Evolutionary conservation across 2,113 vertebrate genomes (phyloP), one percentile per base, ranked within the genome.

Genomic region (Pachypanchax playfairii): DNA sequence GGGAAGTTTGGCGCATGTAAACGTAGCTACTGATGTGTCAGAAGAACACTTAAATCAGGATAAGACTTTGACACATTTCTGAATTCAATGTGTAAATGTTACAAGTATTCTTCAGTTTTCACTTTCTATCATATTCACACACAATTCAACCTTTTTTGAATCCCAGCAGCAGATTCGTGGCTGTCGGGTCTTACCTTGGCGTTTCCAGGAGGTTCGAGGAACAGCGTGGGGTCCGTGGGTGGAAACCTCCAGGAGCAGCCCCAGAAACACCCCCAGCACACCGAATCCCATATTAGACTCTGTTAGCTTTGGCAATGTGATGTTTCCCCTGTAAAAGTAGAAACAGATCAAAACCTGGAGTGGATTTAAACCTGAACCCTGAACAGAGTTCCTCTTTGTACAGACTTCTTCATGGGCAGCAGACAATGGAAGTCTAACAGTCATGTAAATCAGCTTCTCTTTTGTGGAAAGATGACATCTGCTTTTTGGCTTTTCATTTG

Each of bases 121-220:
- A 31, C 11, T 57, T 29, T 10, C 1, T 22, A 6, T 12, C 7
- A 22, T 22, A 28, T 22, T 52, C 9, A 15, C 25, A 49, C 47
- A n/a, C n/a, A n/a, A n/a, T 28, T 28, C 4, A 33, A 22, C 12
- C 8, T 3, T 7, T 26, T 17, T 5, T 13, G 1, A 20, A 15
- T 14, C 10, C 10, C 33, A 35, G 33, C 33, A 35, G 2, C 33
- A 12, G 6, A 26, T 12, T 38, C 9, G 4, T 17, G 15, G 13
- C 24, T 13, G 54, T 31, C 1, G 9, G 26, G 6, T 10, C 87
- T 92, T 91, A 98, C 97, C 96, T 91, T 92, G 90, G 67, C 93
- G 92, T 49, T 92, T 94, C 96, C 96, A 98, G 24, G 93, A 95
- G 51, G 94, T 95, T 53, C 97, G 90, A 0, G 96, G 94, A 9